phyloP scores from a whole-genome alignment of 2,113 vertebrate genomes.

The Sminthopsis crassicaudata region DNA sequence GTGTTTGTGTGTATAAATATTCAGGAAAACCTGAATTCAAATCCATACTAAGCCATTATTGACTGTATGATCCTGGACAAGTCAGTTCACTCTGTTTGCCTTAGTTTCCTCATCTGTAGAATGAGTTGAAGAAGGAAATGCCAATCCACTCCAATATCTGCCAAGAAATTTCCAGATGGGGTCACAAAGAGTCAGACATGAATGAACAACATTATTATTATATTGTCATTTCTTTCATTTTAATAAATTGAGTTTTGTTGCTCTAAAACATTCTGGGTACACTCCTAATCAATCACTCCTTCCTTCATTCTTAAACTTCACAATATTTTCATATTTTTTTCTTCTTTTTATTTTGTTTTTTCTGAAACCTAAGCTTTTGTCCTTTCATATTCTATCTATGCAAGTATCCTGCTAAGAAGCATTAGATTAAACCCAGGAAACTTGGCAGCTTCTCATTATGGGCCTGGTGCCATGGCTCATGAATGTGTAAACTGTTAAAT shows the following conservation, averaged over 20 bases:
- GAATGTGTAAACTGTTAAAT: conserved; percentile 39
- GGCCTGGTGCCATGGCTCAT: conserved; percentile 16
- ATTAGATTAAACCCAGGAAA: conserved; percentile 14
- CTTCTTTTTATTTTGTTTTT: background rate
- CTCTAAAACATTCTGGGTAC: background rate
- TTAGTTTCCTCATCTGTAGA: background rate
- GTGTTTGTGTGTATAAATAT: too few species aligned
- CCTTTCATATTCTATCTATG: background rate
- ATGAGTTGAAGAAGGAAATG: background rate
- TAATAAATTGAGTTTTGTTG: background rate
- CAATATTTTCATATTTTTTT: background rate
- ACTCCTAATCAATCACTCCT: background rate
- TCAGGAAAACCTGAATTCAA: background rate
- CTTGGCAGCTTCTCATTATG: background rate
- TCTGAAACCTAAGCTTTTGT: background rate
- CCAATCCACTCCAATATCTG: background rate
- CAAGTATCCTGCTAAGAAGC: background rate
- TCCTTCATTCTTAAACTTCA: background rate
- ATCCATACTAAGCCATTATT: background rate
- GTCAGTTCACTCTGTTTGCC: background rate
- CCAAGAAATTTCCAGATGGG: background rate
- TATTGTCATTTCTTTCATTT: background rate
- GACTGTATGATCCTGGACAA: background rate
- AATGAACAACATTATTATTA: background rate
- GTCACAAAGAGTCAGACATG: background rate